A percentile compares a stretch with the other conserved stretches of the same genome.
Evolutionary conservation across 2,888 invertebrate genomes (phyloP).

Genomic region (Lamellibrachia columna): DNA sequence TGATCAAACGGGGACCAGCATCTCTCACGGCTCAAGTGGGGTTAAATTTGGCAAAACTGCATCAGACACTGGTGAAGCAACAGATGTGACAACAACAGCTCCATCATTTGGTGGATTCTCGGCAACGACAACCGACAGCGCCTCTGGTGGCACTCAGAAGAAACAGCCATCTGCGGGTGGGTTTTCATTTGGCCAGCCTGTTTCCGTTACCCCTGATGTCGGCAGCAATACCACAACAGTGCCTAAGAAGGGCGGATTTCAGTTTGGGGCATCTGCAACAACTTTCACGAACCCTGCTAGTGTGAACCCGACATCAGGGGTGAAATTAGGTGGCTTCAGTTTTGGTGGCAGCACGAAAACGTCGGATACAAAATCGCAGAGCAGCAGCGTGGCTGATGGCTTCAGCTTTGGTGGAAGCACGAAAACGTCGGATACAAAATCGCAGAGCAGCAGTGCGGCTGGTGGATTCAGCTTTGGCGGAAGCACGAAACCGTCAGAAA

Average conservation of each 20-base stretch:
- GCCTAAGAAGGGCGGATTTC: conserved; percentile 18
- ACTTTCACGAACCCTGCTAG: conserved; percentile 19
- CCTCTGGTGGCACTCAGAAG: neutral
- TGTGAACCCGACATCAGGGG: neutral
- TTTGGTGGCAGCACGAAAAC: neutral
- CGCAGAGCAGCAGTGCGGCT: neutral
- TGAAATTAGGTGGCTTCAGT: conserved; percentile 18
- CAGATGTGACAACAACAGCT: neutral
- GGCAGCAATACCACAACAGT: neutral
- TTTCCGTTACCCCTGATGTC: neutral
- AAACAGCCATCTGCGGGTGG: conserved; percentile 16
- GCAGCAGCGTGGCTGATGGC: conserved; percentile 18
- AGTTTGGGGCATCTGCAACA: conserved; percentile 7
- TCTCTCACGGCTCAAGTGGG: neutral
- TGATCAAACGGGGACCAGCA: neutral
- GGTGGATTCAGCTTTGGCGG: conserved; percentile 21
- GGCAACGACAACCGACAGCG: neutral
- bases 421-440: neutral
- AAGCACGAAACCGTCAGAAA: neutral
- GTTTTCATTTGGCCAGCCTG: conserved; percentile 13
- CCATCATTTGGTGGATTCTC: neutral
- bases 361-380: neutral
- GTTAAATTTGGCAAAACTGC: neutral
- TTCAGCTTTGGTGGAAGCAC: neutral
- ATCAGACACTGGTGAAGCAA: neutral